Evolutionary conservation across 2,888 invertebrate species (phyloP), one percentile per base, ranked within the genome.

Genomic region (Pelosia muscerda): DNA sequence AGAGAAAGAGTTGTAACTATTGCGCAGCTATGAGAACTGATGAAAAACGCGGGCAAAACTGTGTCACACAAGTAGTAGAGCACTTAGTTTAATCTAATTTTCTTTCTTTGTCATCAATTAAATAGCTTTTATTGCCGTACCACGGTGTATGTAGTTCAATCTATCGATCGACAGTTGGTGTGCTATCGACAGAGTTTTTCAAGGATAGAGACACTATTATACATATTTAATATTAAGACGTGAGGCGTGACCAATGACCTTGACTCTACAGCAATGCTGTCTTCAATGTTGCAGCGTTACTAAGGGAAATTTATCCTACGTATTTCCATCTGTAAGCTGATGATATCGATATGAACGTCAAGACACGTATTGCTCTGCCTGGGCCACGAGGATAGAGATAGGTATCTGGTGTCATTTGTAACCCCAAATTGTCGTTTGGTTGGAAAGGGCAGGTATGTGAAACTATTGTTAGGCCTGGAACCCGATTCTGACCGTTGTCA

Each of bases 81-180:
- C 10, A 31, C 31, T 31, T 49, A 49, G n/a, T 49, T n/a, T 49
- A 49, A 49, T 49, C 8, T 5, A n/a, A 2, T 49, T n/a, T 49
- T 49, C 9, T 49, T n/a, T 9, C 49, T 19, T n/a, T 49, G 19
- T 49, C 54, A 55, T 55, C 25, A 11, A 23, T 55, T 55, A 23
- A 55, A 23, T 55, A 55, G 11, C 54, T 23, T 28, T 19, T 28
- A 60, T 72, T 74, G 68, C 13, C 11, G 13, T 67, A 26, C 26
- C n/a, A 65, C n/a, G 62, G 19, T 71, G 58, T 63, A 25, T 22
- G 65, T 63, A 66, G 58, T 71, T 57, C 68, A 70, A 60, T 62
- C 1, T 74, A 79, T 79, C 74, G 79, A 79, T 76, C 69, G 57
- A 13, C 63, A 56, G 55, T 25, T 34, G n/a, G 57, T 66, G 59